phyloP scores from a whole-genome alignment of 2,888 invertebrate genomes.

The Hydroisotoma schaefferi region DNA sequence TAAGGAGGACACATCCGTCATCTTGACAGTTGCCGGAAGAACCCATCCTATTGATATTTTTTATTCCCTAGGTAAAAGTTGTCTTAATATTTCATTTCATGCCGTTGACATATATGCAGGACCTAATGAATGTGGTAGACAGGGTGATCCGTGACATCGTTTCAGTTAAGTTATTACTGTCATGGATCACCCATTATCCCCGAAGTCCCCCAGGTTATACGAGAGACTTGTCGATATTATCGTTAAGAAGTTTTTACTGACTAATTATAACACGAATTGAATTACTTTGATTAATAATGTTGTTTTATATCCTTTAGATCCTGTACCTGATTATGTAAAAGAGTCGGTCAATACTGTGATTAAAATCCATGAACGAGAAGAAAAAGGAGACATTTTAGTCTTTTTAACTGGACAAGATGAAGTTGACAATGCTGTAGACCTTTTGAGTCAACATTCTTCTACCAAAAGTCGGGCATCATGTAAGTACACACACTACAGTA shows the following conservation, averaged over 20 bases:
- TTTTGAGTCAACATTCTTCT: constrained; percentile 48
- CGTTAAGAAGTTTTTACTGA: neutral
- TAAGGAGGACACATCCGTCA: constrained; percentile 65
- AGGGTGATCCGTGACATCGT: too few relatives aligned
- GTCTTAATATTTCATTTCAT: too few relatives aligned
- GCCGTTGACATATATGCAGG: too few relatives aligned
- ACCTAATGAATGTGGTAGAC: too few relatives aligned
- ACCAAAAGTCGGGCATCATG: neutral
- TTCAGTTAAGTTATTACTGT: too few relatives aligned
- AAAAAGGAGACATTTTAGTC: constrained; percentile 80
- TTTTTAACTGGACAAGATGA: constrained; percentile 95
- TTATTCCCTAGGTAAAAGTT: constrained; percentile 59
- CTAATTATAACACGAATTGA: neutral
- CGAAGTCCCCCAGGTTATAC: too few relatives aligned
- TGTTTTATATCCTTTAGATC: constrained; percentile 59
- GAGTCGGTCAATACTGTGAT: constrained; percentile 81
- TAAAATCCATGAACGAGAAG: constrained; percentile 74
- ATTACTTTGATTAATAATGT: neutral
- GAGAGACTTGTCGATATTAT: too few relatives aligned
- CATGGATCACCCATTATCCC: too few relatives aligned
- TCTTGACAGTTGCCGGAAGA: constrained; percentile 83
- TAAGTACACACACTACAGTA: too few relatives aligned
- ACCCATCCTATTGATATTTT: constrained; percentile 81
- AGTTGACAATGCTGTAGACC: constrained; percentile 71
- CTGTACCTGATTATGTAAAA: constrained; percentile 84